These are phyloP conservation scores for Bufotes viridis DNA, from an alignment of 2,797 vertebrate species.

Conservation along the genomic window DNA sequence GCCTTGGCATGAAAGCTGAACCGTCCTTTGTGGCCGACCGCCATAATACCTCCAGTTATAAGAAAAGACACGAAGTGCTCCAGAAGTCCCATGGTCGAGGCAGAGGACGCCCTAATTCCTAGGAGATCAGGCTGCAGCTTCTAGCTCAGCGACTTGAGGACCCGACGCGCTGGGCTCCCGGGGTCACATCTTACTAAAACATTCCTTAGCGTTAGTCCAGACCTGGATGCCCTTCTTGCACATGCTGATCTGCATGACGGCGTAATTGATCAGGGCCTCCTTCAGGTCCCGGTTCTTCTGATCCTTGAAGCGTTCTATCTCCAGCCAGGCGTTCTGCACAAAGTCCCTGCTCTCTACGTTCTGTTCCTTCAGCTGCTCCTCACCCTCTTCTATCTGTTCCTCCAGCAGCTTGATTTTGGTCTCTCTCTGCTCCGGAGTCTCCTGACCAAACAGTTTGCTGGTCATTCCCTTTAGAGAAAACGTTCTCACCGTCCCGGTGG, in stretches of 20 bases:
- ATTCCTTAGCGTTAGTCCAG: conserved; percentile 98
- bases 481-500: conserved; percentile 89
- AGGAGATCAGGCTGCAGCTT: background rate
- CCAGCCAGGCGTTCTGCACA: conserved; percentile 87
- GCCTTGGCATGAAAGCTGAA: background rate
- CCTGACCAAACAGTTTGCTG: conserved; percentile 95
- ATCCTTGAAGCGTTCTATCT: conserved; percentile 91
- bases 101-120: background rate
- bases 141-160: background rate
- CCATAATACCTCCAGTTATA: too few species aligned
- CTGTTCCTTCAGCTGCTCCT: conserved; percentile 86
- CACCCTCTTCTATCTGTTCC: conserved; percentile 90
- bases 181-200: conserved; percentile 96
- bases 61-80: background rate
- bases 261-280: conserved; percentile 92
- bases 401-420: conserved; percentile 88
- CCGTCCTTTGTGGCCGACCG: background rate
- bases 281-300: conserved; percentile 92
- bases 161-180: conserved; percentile 22
- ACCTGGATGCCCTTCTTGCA: conserved; percentile 99
- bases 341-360: conserved; percentile 89
- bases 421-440: conserved; percentile 93
- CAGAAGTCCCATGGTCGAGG: background rate
- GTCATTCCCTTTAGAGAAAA: conserved; percentile 97
- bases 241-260: conserved; percentile 96